These are phyloP conservation scores for Caenorhabditis auriculariae DNA, from an alignment of 2,888 invertebrate genomes.

Conservation along the genomic window DNA sequence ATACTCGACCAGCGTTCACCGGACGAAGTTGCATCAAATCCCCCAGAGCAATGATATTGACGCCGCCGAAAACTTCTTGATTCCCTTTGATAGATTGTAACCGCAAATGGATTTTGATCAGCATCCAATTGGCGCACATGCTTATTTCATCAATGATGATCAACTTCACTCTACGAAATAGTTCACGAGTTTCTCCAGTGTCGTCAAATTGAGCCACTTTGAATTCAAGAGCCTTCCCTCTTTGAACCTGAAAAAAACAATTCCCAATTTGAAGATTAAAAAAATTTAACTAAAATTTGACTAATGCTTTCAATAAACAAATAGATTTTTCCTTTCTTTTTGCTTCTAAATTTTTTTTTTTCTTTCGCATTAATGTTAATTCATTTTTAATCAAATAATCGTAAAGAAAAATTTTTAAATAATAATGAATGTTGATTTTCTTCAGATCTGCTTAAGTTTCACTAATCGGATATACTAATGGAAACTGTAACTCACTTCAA, in stretches of 20 bases:
- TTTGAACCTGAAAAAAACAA: not conserved
- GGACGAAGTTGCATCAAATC: no score
- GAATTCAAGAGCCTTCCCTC: not conserved
- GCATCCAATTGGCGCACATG: conserved; percentile 9
- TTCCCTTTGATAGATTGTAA: conserved; percentile 13
- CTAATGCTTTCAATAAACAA: not conserved
- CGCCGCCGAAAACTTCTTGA: conserved; percentile 12
- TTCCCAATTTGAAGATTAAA: no score
- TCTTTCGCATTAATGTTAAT: no score
- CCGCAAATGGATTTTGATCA: conserved; percentile 13
- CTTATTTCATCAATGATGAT: conserved; percentile 29
- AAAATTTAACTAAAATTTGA: no score
- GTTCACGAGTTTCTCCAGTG: not conserved
- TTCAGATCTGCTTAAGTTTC: no score
- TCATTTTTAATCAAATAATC: no score
- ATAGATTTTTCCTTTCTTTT: no score
- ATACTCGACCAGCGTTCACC: no score
- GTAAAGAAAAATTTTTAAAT: no score
- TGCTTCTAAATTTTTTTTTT: no score
- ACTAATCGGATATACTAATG: no score
- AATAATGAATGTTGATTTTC: no score
- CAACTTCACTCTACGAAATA: conserved; percentile 5
- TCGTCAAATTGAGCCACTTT: not conserved
- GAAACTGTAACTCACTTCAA: conserved; percentile 8
- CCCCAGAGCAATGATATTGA: conserved; percentile 8